Evolutionary conservation across 2,888 invertebrate genomes (phyloP).

Genomic region (Petrolisthes manimaculis): DNA sequence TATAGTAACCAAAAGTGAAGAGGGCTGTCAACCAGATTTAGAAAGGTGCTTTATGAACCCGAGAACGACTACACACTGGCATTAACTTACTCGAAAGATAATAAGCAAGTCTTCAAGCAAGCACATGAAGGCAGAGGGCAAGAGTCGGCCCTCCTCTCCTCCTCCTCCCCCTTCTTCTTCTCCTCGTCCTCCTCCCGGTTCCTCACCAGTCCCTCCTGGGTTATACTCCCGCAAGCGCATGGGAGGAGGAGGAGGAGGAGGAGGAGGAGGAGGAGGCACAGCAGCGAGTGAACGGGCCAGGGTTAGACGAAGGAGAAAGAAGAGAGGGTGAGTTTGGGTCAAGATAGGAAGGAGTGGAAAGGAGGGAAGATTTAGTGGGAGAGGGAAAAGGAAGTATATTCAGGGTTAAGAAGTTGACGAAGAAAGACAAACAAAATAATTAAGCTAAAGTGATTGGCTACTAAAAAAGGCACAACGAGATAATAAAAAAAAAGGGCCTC

Average conservation of each 20-base stretch:
- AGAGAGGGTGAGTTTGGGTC: background rate
- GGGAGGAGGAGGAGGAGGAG: no score
- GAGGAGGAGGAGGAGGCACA: background rate
- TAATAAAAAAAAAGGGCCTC: background rate
- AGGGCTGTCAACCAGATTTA: no score
- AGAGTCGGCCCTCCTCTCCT: background rate
- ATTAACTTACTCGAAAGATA: no score
- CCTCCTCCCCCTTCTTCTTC: background rate
- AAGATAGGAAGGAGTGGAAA: background rate
- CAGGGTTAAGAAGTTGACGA: background rate
- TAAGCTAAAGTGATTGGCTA: background rate
- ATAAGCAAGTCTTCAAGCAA: no score
- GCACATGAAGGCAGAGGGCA: no score
- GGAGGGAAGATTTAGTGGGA: background rate
- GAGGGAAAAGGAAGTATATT: conserved; percentile 7
- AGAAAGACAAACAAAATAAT: background rate
- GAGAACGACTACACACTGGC: no score
- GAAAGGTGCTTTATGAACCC: no score
- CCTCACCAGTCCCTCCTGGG: background rate
- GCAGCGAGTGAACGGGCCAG: background rate
- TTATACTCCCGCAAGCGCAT: background rate
- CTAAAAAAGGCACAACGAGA: background rate
- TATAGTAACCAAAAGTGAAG: no score
- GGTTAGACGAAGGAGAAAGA: background rate
- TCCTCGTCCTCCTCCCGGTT: background rate